Base-by-base conservation (phyloP, 1,140 invertebrate genomes). In the Lepidurus packardi region DNA sequence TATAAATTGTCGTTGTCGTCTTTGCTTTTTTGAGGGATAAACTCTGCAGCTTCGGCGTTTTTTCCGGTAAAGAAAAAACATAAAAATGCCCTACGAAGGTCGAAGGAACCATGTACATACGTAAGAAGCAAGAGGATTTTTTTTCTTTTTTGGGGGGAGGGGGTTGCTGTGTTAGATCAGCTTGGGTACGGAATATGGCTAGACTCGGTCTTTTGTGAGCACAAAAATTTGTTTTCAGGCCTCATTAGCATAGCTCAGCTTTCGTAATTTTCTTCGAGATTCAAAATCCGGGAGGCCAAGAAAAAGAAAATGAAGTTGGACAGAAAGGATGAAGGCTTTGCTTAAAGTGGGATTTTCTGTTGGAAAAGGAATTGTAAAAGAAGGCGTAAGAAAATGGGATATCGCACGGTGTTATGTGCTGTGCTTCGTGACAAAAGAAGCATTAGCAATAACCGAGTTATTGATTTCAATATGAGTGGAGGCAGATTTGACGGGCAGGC, bases 41-140 rank as follows among this genome's bases (percentile, higher is more conserved):
- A 21, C 41, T 75, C 53, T 76, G 13, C 42, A 76, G 42, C 2
- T 34, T 16, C 79, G 79, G 78, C 41, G 16, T 65, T 65, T 65
- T 13, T 65, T 13, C 53, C 8, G 16, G 21, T 6, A 16, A 16
- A 65, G 53, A 65, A 65, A 21, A 16, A 16, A 13, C 8, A 65
- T 65, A 65, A 65, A 21, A 34, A 34, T 34, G 34, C 34, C 34
- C 3, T 65, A n/a, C 53, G 53, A 65, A 65, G 53, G 53, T 65
- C 53, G 53, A n/a, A 65, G 21, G 21, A 65, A 21, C n/a, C 53
- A 21, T 21, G 53, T 21, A 65, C 21, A 65, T 7, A 65, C 21
- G 10, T 21, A 65, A 65, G 53, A 65, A 65, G n/a, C 53, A 65
- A 65, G 21, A 21, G 34, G 25, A 34, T 34, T 34, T 34, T 34